A percentile compares a stretch with the other conserved stretches of the same genome.
These are phyloP conservation scores for Pelosia muscerda DNA, from an alignment of 2,888 invertebrate species.

Conservation along the genomic window DNA sequence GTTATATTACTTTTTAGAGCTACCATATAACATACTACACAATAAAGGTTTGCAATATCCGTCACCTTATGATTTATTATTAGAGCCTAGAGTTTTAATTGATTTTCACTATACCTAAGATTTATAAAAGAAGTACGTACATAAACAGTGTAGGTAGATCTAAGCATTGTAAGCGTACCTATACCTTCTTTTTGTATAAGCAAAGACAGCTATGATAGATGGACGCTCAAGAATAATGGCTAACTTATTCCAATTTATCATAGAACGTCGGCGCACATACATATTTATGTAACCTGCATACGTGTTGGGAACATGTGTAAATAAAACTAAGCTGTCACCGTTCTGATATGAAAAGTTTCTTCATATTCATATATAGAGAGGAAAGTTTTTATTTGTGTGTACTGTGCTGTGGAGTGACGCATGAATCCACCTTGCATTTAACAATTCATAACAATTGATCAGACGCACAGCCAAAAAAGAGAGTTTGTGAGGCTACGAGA, in stretches of 20 bases:
- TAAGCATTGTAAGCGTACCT: neutral
- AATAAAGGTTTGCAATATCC: slow-evolving; percentile 13
- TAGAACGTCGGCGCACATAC: slow-evolving; percentile 55
- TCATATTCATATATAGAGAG: neutral
- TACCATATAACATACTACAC: neutral
- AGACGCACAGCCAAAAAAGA: too few relatives aligned
- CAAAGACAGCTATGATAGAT: slow-evolving; percentile 65
- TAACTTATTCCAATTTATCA: slow-evolving; percentile 67
- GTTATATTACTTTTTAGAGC: neutral
- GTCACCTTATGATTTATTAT: slow-evolving; percentile 21
- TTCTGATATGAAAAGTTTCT: slow-evolving; percentile 16
- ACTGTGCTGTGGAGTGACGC: neutral
- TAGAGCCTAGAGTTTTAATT: slow-evolving; percentile 36
- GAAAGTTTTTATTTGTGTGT: neutral
- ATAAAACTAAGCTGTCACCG: slow-evolving; percentile 17
- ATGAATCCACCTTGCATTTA: neutral
- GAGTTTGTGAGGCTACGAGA: too few relatives aligned
- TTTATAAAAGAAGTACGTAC: slow-evolving; percentile 31
- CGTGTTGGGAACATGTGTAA: slow-evolving; percentile 28
- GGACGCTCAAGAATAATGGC: slow-evolving; percentile 58
- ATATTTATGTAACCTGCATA: slow-evolving; percentile 54
- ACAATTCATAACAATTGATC: neutral
- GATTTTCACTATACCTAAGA: slow-evolving; percentile 36
- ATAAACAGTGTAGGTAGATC: slow-evolving; percentile 26
- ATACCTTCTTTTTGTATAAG: slow-evolving; percentile 42